Evolutionary conservation across 2,888 invertebrate genomes (phyloP), one percentile per base, ranked within the genome.

Genomic region (Teleiodes luculella): DNA sequence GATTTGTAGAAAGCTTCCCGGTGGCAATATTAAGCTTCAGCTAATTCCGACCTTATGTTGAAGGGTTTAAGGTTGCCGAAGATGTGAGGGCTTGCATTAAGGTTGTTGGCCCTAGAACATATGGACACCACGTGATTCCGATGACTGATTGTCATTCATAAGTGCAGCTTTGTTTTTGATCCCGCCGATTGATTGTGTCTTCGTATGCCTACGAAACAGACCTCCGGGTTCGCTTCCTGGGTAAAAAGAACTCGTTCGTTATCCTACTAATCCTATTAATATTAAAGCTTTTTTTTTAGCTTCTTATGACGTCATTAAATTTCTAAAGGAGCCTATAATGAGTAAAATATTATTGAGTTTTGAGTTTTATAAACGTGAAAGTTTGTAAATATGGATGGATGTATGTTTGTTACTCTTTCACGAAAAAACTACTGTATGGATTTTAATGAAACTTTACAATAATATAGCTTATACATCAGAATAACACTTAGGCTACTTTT

Each of bases 71-170:
- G n/a, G 5, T 7, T 5, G 7, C 14, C 52, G 62, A 39, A 54
- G 8, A 6, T 48, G 50, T 41, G 31, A 49, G 52, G 54, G 51
- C 53, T 63, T 61, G 67, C 55, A 14, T 30, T 63, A 61, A 76
- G 78, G 77, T 67, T 76, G 77, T 68, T 73, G 78, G 77, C 78
- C 78, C 68, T 65, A 57, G 50, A 53, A 60, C 78, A 78, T 77
- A 60, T 77, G 78, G 65, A 52, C 54, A 30, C 64, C 78, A 77
- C 71, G 73, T 76, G 76, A 64, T 53, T 7, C 61, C 49, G 57
- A 58, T 57, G 48, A 58, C 16, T 55, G 57, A 70, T 71, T 71
- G 72, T 68, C 70, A 72, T 72, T 71, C 71, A 70, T 63, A 45
- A 50, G 51, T 50, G 52, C 0, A 35, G 18, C 43, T 36, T 8